Conservation (phyloP, 2,797 vertebrate species). For the Cercopithecus diana region DNA sequence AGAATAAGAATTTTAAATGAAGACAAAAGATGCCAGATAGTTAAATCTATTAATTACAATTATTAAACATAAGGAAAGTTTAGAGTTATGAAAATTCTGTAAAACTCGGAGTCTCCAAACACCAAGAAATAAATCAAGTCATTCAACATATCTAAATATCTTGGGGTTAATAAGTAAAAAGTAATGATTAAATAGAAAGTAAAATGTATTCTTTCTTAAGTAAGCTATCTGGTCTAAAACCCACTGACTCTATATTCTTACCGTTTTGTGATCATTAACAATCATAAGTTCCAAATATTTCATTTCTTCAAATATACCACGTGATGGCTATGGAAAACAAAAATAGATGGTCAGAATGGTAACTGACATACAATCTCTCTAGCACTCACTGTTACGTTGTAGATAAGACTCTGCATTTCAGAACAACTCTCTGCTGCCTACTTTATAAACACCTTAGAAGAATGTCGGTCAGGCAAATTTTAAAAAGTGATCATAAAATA, state of each 20-base stretch:
- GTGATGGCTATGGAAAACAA: conserved; percentile 89
- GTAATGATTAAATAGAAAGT: not conserved
- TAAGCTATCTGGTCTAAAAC: not conserved
- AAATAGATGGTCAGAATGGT: conserved; percentile 63
- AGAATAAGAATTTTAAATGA: conserved; percentile 6
- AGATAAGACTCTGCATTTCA: not conserved
- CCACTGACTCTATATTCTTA: conserved; percentile 80
- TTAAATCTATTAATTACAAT: not conserved
- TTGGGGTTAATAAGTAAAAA: conserved; percentile 8
- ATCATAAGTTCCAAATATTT: conserved; percentile 99
- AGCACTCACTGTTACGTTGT: not conserved
- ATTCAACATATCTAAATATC: not conserved
- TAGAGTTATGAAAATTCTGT: conserved; percentile 17
- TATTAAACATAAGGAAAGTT: not conserved
- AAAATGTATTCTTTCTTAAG: conserved; percentile 32
- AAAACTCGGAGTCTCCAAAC: not conserved
- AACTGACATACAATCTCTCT: not conserved
- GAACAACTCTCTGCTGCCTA: not conserved
- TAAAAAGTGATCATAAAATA: not conserved
- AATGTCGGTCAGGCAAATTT: not conserved
- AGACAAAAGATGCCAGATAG: not conserved
- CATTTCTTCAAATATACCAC: conserved; percentile 96
- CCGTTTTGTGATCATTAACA: conserved; percentile 97
- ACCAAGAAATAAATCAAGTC: conserved; percentile 16
- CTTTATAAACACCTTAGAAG: conserved; percentile 7